These are phyloP conservation scores for Euwallacea fornicatus DNA, from an alignment of 1,140 invertebrate genomes.

Conservation along the genomic window DNA sequence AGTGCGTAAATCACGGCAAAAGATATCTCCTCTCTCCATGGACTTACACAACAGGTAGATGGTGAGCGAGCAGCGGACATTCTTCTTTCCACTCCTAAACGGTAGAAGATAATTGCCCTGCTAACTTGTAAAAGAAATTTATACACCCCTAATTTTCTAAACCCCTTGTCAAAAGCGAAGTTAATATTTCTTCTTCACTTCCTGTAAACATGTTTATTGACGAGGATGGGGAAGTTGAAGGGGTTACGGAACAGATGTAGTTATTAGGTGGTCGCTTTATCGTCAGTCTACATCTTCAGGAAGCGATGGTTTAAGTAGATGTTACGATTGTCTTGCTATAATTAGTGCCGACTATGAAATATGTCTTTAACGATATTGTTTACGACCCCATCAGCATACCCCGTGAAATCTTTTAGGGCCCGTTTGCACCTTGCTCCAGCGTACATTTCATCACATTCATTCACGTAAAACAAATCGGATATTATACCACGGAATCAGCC, in stretches of 20 bases:
- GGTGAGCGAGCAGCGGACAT: not conserved
- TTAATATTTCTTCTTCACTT: conserved; percentile 25
- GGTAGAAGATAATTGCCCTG: conserved; percentile 23
- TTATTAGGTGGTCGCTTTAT: conserved; percentile 15
- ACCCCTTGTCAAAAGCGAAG: conserved; percentile 8
- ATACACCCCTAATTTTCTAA: conserved; percentile 27
- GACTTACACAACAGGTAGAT: conserved; percentile 21
- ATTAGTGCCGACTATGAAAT: too few relatives aligned
- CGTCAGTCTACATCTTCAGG: conserved; percentile 10
- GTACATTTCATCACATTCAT: too few relatives aligned
- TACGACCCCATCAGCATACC: too few relatives aligned
- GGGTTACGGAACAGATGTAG: conserved; percentile 22
- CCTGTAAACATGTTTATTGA: conserved; percentile 28
- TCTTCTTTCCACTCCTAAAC: not conserved
- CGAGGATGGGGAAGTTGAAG: conserved; percentile 2
- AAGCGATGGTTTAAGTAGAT: not conserved
- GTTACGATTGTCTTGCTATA: not conserved
- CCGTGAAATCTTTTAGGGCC: too few relatives aligned
- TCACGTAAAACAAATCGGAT: too few relatives aligned
- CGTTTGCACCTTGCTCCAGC: too few relatives aligned
- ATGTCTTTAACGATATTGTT: too few relatives aligned
- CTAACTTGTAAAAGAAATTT: conserved; percentile 20
- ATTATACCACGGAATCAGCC: too few relatives aligned
- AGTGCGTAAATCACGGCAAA: conserved; percentile 30
- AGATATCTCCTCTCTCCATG: conserved; percentile 3